Percentiles rank a stretch among this genome's conserved stretches.
These are phyloP conservation scores for Phasia obesa DNA, from an alignment of 2,888 invertebrate genomes.

Conservation along the genomic window DNA sequence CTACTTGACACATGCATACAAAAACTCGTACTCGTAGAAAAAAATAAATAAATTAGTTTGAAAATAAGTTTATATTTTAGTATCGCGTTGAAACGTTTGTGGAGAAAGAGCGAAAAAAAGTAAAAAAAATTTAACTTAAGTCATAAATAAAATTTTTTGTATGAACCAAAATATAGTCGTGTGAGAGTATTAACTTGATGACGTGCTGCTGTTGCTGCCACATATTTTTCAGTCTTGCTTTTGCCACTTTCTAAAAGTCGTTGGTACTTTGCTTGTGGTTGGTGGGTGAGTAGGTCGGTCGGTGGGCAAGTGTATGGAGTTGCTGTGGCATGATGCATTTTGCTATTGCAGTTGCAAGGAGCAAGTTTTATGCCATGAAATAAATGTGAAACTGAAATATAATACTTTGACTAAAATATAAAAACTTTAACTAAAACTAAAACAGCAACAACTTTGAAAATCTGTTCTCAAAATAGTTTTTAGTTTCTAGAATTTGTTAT, in stretches of 20 bases:
- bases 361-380: slow-evolving; percentile 38
- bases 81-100: slow-evolving; percentile 61
- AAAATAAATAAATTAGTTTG: slow-evolving; percentile 64
- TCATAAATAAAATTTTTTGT: slow-evolving; percentile 66
- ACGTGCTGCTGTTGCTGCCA: slow-evolving; percentile 46
- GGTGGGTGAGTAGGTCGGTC: background rate
- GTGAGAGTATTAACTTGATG: slow-evolving; percentile 51
- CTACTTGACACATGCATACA: slow-evolving; percentile 11
- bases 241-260: slow-evolving; percentile 28
- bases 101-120: background rate
- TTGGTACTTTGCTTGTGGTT: slow-evolving; percentile 36
- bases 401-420: slow-evolving; percentile 37
- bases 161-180: slow-evolving; percentile 56
- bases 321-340: slow-evolving; percentile 1
- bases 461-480: slow-evolving; percentile 54
- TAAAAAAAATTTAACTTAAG: slow-evolving; percentile 60
- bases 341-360: slow-evolving; percentile 31
- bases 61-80: slow-evolving; percentile 61
- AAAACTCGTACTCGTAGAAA: slow-evolving; percentile 2
- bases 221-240: slow-evolving; percentile 22
- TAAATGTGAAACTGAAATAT: slow-evolving; percentile 43
- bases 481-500: slow-evolving; percentile 11
- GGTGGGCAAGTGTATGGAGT: background rate
- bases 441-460: slow-evolving; percentile 43
- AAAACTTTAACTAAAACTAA: slow-evolving; percentile 36